Evolutionary conservation across 2,113 vertebrate genomes (phyloP), one percentile per base, ranked within the genome.

Genomic region (Perca schrenkii): DNA sequence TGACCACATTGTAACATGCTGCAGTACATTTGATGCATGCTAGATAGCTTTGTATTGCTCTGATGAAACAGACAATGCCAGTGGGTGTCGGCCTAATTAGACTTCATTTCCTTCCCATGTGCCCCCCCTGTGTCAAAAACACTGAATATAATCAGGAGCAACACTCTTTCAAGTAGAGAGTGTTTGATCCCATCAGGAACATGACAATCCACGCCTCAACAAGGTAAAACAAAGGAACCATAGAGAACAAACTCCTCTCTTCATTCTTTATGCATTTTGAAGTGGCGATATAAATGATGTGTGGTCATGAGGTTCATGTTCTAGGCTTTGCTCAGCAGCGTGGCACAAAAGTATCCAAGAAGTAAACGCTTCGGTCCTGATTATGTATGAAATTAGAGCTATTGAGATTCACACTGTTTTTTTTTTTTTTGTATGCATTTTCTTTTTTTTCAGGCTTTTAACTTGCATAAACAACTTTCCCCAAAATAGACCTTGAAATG

Each of bases 401-500:
- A 7, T 47, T 63, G 63, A 63, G 61, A 85, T 52, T 85, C 53
- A 31, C 58, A 17, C n/a, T 25, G 31, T 12, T 67, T 25, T 25
- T 25, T 25, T 25, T 25, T 25, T 25, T 25, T 25, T 25, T 25
- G n/a, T n/a, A n/a, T n/a, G n/a, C n/a, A n/a, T 25, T 68, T 70
- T 71, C 14, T 8, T 40, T 10, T 40, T 40, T 40, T 40, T 8
- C 61, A 53, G 43, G 56, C 73, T 74, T 77, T 87, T 84, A 69
- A 73, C 54, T 61, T 49, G 10, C 16, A 25, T 77, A 65, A 71
- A 83, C 63, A 80, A 73, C 54, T 63, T 61, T 69, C 52, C 72
- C 31, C 65, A 36, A 61, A 66, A 58, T 36, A 70, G 73, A 82
- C 79, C 79, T 85, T 79, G 74, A 85, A 80, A 82, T 79, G 70